Evolutionary conservation across 1,140 invertebrate genomes (phyloP).

Genomic region (Battus philenor): DNA sequence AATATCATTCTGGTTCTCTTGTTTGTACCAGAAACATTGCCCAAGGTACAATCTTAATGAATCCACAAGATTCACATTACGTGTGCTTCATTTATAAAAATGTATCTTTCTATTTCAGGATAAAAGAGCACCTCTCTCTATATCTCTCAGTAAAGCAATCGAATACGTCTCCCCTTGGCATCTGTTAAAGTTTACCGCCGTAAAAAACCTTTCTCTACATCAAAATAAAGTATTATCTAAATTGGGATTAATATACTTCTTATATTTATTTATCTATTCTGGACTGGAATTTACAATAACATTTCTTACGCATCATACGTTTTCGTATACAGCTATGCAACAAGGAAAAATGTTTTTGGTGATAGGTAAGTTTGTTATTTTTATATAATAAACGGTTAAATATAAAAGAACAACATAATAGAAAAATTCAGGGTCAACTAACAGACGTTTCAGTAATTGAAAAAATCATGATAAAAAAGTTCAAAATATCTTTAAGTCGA

Average conservation of each 20-base stretch:
- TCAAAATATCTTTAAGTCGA: too few relatives aligned
- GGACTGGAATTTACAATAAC: conserved; percentile 98
- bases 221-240: conserved; percentile 82
- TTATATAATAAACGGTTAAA: too few relatives aligned
- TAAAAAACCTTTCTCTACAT: conserved; percentile 75
- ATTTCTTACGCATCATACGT: conserved; percentile 96
- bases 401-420: too few relatives aligned
- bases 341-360: conserved; percentile 99
- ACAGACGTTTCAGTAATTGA: too few relatives aligned
- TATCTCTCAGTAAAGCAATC: conserved; percentile 82
- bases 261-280: conserved; percentile 97
- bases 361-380: conserved; percentile 84
- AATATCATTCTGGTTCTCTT: conserved; percentile 88
- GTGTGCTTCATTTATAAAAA: conserved; percentile 9
- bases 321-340: conserved; percentile 94
- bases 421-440: too few relatives aligned
- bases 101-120: conserved; percentile 76
- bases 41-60: conserved; percentile 73
- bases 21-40: conserved; percentile 92
- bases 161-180: conserved; percentile 80
- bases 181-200: conserved; percentile 79
- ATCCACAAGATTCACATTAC: conserved; percentile 18
- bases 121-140: conserved; percentile 80
- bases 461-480: too few relatives aligned
- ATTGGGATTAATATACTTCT: conserved; percentile 92